Evolutionary conservation across 2,888 invertebrate genomes (phyloP), one percentile per base, ranked within the genome.

Genomic region (Phymatocera aterrima): DNA sequence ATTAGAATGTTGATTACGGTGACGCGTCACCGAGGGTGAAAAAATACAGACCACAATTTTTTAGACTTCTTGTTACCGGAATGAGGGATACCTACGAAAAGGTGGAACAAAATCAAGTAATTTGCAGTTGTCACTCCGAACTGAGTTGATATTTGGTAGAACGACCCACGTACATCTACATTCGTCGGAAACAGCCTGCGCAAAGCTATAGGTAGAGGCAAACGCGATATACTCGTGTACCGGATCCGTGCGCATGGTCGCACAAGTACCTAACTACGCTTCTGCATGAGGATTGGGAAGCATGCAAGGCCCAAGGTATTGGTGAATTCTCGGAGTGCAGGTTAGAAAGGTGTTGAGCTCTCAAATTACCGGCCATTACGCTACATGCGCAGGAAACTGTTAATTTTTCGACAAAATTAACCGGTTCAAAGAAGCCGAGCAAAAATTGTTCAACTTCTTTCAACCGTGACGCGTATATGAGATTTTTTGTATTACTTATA

Each of bases 361-460:
- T 60, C 75, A 54, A 75, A 75, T 72, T 72, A 72, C 51, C 48
- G 72, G 72, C 72, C 72, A 72, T 72, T 72, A 51, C 51, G 72
- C n/a, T 75, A 60, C 75, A 75, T 75, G 75, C 46, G 24, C 57
- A 75, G 75, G 75, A 75, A 75, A 75, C 75, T 75, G 75, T 75
- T 75, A 75, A 75, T 75, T 75, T 60, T 75, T 60, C 75, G 75
- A 75, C 75, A 57, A 75, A 75, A 43, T 57, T 31, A 60, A 75
- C 37, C 75, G 75, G 75, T 43, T 75, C 57, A 57, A 75, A 60
- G 75, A 75, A 57, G 43, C 54, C 57, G 57, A 60, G 75, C 60
- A 75, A 57, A 75, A 75, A 75, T 40, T 54, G 40, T 75, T 75
- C 75, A 57, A 75, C 37, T 60, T 15, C 75, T 12, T 40, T 60